A percentile compares a stretch with the other conserved stretches of the same genome.
These are phyloP conservation scores for Tetragnatha montana DNA, from an alignment of 2,888 invertebrate species.

Conservation along the genomic window DNA sequence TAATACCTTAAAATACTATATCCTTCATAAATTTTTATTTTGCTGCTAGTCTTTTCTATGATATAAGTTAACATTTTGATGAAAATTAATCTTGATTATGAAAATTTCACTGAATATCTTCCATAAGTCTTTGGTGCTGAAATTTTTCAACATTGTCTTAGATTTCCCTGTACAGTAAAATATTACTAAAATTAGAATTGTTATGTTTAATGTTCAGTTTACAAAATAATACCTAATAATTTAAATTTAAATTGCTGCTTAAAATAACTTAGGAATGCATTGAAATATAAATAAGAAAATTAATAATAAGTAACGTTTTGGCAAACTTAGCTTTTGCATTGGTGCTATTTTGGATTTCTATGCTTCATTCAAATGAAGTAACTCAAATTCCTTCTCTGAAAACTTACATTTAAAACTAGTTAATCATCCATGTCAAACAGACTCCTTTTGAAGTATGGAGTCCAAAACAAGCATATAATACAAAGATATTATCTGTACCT, in stretches of 20 bases:
- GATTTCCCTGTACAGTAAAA: neutral
- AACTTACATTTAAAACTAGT: no score
- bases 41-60: neutral
- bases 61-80: neutral
- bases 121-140: conserved; percentile 1
- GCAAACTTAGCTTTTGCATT: neutral
- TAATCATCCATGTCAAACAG: no score
- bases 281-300: no score
- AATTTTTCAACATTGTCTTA: neutral
- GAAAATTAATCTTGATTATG: neutral
- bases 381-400: no score
- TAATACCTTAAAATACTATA: neutral
- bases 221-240: no score
- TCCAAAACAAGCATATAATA: no score
- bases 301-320: neutral
- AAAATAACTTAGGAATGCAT: no score
- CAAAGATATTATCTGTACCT: no score
- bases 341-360: neutral
- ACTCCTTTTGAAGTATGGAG: no score
- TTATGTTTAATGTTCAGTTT: neutral
- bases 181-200: neutral
- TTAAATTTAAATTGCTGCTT: no score
- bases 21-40: neutral
- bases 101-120: neutral
- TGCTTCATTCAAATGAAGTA: no score